Base-by-base conservation (phyloP, 1,140 invertebrate genomes). In the Neodiprion lecontei region DNA sequence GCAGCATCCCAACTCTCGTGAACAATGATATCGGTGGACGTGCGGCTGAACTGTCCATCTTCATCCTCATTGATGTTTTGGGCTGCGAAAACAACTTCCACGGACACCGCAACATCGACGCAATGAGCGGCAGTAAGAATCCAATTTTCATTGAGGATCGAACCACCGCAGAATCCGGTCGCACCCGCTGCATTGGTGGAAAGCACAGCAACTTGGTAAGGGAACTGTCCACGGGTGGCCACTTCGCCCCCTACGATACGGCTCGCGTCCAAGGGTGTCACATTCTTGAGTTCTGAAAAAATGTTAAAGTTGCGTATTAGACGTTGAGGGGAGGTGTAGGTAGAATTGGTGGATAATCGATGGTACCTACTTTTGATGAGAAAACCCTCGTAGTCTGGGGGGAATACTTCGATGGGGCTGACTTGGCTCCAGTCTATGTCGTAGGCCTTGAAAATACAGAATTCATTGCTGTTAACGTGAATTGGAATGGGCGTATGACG, bases 71-170 rank as follows among this genome's bases (percentile, higher is more conserved):
- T 23, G 9, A 72, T 50, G 23, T 72, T 61, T 9, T 75, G 69
- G 53, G 74, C 74, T 50, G 68, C 74, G 49, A 75, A 40, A 66
- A 79, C 66, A 0, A 79, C 71, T 17, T 7, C 9, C n/a, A 48
- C 10, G 70, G 4, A 14, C 0, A 11, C 70, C 9, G 70, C 11
- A 17, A 69, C 12, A 14, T 72, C 88, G 70, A 88, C 86, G 80
- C 92, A 93, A 76, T 93, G 92, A 10, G 91, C 92, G 7, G 92
- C 91, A 7, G 91, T 91, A 17, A 93, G 72, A 9, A 92, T 82
- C 88, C 89, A 91, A 21, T 87, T 75, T 40, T 84, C 75, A 71
- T 85, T 86, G 65, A 93, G 88, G 70, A 93, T 75, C 67, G 90
- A 90, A 12, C 90, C 92, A 4, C 92, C 92, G 79, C 92, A 93